These are phyloP conservation scores for Acanthisitta chloris DNA, from an alignment of 2,113 vertebrate genomes.

Conservation along the genomic window DNA sequence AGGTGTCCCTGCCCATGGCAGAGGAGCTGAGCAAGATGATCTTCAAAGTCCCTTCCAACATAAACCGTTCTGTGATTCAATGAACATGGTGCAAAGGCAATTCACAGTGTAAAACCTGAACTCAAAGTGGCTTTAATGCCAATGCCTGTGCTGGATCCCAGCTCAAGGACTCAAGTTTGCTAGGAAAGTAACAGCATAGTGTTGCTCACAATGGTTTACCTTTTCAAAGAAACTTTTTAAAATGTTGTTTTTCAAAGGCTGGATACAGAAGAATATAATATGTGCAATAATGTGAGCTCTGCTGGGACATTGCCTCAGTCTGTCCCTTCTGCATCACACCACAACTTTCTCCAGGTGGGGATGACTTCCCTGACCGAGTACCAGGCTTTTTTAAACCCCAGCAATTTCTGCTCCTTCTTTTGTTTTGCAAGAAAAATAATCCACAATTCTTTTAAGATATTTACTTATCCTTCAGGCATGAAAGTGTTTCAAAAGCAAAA, in stretches of 20 bases:
- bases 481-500: not conserved
- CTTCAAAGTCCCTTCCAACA: not conserved
- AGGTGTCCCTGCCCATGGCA: not conserved
- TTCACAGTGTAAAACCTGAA: accelerated
- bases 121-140: not conserved
- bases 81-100: not conserved
- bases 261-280: not conserved
- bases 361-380: not conserved
- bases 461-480: not conserved
- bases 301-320: not conserved
- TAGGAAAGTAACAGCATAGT: accelerated
- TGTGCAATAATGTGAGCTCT: accelerated
- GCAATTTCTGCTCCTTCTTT: not conserved
- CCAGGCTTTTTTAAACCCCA: not conserved
- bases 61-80: not conserved
- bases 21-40: not conserved
- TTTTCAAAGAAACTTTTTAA: not conserved
- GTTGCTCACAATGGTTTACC: not conserved
- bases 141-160: accelerated
- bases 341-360: not conserved
- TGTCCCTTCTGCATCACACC: not conserved
- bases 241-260: not conserved
- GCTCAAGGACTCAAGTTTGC: not conserved
- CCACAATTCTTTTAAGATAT: not conserved
- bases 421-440: not conserved